A percentile compares a stretch with the other conserved stretches of the same genome.
Conservation (phyloP, 2,113 vertebrate species). For the Corapipo altera region DNA sequence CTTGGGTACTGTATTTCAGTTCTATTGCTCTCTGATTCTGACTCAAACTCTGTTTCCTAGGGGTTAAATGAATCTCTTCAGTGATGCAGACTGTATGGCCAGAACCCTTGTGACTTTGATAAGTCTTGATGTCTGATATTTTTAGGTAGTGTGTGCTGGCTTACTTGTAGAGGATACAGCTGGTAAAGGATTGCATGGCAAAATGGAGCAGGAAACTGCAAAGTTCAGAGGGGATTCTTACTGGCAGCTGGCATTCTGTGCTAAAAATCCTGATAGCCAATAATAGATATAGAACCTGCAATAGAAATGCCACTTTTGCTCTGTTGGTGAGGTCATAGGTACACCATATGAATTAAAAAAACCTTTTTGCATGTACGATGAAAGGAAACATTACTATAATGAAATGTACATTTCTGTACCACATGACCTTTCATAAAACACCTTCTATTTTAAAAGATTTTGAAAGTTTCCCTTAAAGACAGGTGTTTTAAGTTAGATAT, state of each 20-base stretch:
- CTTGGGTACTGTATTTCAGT: neutral
- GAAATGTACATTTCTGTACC: neutral
- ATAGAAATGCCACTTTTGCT: neutral
- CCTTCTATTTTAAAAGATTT: neutral
- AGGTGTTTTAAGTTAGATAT: neutral
- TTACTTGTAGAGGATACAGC: neutral
- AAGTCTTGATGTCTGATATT: neutral
- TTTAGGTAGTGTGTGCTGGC: neutral
- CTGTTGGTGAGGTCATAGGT: neutral
- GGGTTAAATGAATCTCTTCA: neutral
- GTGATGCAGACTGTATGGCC: neutral
- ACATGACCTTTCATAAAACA: neutral
- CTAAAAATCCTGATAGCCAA: neutral
- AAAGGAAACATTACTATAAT: neutral
- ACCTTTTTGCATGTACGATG: fast-evolving
- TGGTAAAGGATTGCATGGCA: neutral
- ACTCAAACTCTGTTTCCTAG: neutral
- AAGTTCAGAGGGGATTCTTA: neutral
- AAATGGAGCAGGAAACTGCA: neutral
- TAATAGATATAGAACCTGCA: neutral
- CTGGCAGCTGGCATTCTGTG: neutral
- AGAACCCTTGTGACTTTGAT: neutral
- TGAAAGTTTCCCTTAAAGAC: neutral
- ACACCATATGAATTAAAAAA: neutral
- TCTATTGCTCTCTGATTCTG: neutral